Evolutionary conservation across 1,140 invertebrate species (phyloP).

Genomic region (Hormaphis cornu): DNA sequence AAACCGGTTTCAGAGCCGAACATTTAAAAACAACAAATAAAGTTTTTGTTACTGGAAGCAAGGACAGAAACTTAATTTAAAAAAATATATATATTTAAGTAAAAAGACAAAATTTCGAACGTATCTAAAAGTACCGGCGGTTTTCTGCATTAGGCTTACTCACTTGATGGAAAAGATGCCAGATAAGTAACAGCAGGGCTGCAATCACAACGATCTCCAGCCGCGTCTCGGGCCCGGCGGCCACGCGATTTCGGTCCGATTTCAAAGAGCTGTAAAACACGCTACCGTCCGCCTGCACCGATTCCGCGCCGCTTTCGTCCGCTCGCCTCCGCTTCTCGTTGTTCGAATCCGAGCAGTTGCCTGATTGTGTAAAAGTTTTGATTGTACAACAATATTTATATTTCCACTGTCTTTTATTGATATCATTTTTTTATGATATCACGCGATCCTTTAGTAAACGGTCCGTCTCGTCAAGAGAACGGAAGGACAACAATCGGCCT

Average conservation of each 20-base stretch:
- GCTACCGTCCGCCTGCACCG: background rate
- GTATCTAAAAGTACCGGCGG: too few species aligned
- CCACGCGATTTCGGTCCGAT: slow-evolving; percentile 1
- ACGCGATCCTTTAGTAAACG: too few species aligned
- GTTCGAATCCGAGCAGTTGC: slow-evolving; percentile 6
- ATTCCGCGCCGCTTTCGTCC: background rate
- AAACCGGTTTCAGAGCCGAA: too few species aligned
- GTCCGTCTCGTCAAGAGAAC: too few species aligned
- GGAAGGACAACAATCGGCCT: too few species aligned
- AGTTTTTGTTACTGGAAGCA: too few species aligned
- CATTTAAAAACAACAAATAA: too few species aligned
- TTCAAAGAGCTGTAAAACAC: slow-evolving; percentile 6
- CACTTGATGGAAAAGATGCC: slow-evolving; percentile 13
- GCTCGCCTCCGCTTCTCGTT: slow-evolving; percentile 8
- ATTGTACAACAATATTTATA: background rate
- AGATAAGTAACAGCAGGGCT: slow-evolving; percentile 7
- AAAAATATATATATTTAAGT: too few species aligned
- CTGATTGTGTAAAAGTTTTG: background rate
- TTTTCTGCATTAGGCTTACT: slow-evolving; percentile 4
- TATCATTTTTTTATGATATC: too few species aligned
- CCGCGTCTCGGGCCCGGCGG: background rate
- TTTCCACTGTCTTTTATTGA: background rate
- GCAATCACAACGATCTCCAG: background rate
- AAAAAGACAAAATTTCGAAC: too few species aligned
- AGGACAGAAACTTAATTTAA: too few species aligned